These are phyloP conservation scores for Nycticorax nycticorax DNA, from an alignment of 2,113 vertebrate genomes.

Conservation along the genomic window DNA sequence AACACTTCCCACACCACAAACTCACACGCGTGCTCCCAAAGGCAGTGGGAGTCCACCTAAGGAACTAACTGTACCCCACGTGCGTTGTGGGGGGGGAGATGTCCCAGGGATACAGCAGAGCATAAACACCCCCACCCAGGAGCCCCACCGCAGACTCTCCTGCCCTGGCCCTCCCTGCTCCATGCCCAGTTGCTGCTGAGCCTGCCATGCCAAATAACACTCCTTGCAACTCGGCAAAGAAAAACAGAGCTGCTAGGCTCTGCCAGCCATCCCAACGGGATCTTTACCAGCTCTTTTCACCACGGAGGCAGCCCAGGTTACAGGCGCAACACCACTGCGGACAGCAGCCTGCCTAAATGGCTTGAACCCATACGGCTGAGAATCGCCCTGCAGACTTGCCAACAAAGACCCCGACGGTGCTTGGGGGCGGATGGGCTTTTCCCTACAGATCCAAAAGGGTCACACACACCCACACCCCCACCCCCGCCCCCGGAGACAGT, in stretches of 20 bases:
- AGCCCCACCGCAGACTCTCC: neutral
- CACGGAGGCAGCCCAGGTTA: neutral
- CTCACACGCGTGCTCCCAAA: accelerated
- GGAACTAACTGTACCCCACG: accelerated
- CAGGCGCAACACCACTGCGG: neutral
- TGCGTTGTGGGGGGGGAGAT: accelerated
- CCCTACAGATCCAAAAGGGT: accelerated
- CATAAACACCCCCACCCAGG: accelerated
- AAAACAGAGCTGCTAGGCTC: neutral
- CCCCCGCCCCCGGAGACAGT: accelerated
- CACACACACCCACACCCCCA: no score
- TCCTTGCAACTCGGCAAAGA: accelerated
- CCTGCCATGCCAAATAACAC: accelerated
- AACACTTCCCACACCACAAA: neutral
- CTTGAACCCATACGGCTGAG: accelerated
- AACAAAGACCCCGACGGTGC: neutral
- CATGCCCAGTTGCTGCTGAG: neutral
- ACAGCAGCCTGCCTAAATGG: accelerated
- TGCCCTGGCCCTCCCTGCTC: neutral
- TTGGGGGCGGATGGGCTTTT: accelerated
- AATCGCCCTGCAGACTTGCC: accelerated
- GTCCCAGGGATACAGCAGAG: neutral
- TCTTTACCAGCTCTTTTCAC: accelerated
- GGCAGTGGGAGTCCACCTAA: accelerated
- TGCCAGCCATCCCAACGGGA: neutral